phyloP scores from a whole-genome alignment of 2,797 vertebrate species.

The Hydrophis major region DNA sequence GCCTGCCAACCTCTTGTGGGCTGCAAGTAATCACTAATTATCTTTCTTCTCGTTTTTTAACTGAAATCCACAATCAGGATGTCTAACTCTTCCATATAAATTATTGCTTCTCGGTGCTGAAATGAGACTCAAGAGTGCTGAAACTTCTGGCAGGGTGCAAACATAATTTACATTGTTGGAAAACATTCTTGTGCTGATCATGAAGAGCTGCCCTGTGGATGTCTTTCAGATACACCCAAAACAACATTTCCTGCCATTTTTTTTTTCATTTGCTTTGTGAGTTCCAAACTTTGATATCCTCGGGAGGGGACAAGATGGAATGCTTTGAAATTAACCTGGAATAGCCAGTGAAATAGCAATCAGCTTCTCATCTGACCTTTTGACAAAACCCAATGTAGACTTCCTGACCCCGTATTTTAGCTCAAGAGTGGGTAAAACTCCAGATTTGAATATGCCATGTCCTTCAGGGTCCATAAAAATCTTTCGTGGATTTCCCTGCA shows the following conservation, averaged over 20 bases:
- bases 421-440: not conserved
- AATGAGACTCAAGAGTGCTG: not conserved
- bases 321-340: conserved; percentile 14
- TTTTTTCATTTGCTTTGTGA: conserved; percentile 10
- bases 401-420: not conserved
- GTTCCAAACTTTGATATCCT: not conserved
- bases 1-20: not conserved
- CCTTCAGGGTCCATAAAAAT: not conserved
- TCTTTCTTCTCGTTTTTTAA: not conserved
- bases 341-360: not conserved
- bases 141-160: not conserved
- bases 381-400: not conserved
- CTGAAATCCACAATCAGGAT: not conserved
- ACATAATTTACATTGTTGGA: not conserved
- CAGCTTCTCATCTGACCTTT: not conserved
- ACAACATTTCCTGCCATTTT: conserved; percentile 29
- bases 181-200: not conserved
- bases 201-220: not conserved
- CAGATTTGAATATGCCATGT: not conserved
- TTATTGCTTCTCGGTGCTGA: not conserved
- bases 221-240: conserved; percentile 5
- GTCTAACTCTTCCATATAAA: not conserved
- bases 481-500: not conserved
- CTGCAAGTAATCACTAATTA: not conserved
- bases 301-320: not conserved